Percentiles rank a stretch among this genome's conserved stretches.
Conservation (phyloP, 1,140 invertebrate species). For the Cydia pomonella region DNA sequence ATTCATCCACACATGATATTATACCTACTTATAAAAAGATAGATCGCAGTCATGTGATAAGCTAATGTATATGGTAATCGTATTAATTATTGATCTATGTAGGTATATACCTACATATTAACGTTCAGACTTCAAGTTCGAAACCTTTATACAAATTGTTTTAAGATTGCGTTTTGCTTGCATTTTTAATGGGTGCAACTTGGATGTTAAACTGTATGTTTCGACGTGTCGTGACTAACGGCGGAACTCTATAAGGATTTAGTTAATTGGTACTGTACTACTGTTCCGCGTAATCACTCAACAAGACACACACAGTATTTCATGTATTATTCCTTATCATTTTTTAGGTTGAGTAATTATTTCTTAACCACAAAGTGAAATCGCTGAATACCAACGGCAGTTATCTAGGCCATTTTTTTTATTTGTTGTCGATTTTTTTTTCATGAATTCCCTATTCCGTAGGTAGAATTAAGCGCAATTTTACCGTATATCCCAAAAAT, state of each 20-base stretch:
- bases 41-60: slow-evolving; percentile 16
- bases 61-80: slow-evolving; percentile 14
- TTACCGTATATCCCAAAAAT: too few species aligned
- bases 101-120: background rate
- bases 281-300: slow-evolving; percentile 31
- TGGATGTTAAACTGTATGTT: background rate
- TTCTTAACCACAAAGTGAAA: too few species aligned
- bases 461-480: too few species aligned
- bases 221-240: slow-evolving; percentile 9
- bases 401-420: too few species aligned
- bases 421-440: too few species aligned
- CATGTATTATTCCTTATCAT: too few species aligned
- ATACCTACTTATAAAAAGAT: slow-evolving; percentile 9
- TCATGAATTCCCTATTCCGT: too few species aligned
- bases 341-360: too few species aligned
- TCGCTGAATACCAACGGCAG: too few species aligned
- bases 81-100: slow-evolving; percentile 18
- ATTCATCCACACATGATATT: background rate
- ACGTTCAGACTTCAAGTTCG: background rate
- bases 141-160: background rate
- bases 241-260: slow-evolving; percentile 25
- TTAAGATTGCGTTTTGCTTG: background rate
- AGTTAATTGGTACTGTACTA: slow-evolving; percentile 14
- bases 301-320: too few species aligned
- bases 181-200: background rate